Evolutionary conservation across 1,140 invertebrate genomes (phyloP), one percentile per base, ranked within the genome.

Genomic region (Euborellia annulipes): DNA sequence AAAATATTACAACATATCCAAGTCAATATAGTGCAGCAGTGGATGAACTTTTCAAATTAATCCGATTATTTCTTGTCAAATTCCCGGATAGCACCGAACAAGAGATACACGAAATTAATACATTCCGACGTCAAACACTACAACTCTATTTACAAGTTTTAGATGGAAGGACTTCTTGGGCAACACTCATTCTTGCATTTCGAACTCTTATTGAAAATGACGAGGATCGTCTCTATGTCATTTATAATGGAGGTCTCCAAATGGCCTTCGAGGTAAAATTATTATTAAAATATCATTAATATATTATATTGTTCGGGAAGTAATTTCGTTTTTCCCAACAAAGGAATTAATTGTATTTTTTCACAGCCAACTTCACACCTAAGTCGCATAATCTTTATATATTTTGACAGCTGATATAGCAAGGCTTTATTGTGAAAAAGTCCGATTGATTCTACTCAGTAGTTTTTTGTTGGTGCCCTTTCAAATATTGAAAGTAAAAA

Each of bases 1-100:
- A 92, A 57, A 93, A 94, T 60, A 93, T 95, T 43, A 89, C 87
- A 16, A 87, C 87, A 13, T 88, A 91, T 68, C 85, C 86, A 14
- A 86, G 85, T 19, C 87, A 94, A 55, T 95, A 95, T 67, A 78
- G 82, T 32, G 75, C 75, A 17, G 88, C 88, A 34, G 87, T 91
- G 3, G 87, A 91, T 49, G 89, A 94, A 63, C 60, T 95, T 36
- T 89, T 92, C 51, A 85, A 85, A 62, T 62, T 91, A 51, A 89
- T 91, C 83, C 76, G 81, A 54, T 62, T 90, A 13, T 82, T 91
- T 65, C 79, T 83, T 2, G 72, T 76, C 4, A 75, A 77, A 49
- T 75, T 82, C 62, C 69, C 75, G 3, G 85, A 87, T 58, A 75
- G 76, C 50, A 76, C 74, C 1, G 81, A 87, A 56, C 75, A 84